Conservation (phyloP, 35 echinoderm and acorn worm genomes). For the Apostichopus japonicus region DNA sequence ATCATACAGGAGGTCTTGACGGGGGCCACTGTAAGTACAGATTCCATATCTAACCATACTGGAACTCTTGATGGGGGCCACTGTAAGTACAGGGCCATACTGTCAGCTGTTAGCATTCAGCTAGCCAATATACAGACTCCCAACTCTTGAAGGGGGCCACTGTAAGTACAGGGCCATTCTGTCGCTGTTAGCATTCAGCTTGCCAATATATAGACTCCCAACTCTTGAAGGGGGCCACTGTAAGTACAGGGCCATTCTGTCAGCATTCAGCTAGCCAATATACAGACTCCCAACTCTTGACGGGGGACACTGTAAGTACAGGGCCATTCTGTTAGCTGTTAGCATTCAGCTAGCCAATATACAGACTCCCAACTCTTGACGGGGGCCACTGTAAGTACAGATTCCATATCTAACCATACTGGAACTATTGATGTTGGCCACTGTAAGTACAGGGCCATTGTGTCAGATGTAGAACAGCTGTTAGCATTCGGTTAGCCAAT, state of each 20-base stretch:
- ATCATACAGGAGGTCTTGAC: constrained; percentile 88
- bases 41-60: constrained; percentile 21
- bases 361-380: constrained; percentile 52
- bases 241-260: constrained; percentile 41
- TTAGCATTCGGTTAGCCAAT: too few species aligned
- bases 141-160: constrained; percentile 86
- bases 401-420: too few species aligned
- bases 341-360: too few species aligned
- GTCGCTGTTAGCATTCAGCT: too few species aligned
- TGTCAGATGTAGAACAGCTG: too few species aligned
- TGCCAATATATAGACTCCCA: too few species aligned
- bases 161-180: constrained; percentile 66
- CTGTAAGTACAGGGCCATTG: too few species aligned
- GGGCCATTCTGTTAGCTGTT: too few species aligned
- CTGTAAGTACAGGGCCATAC: constrained; percentile 65
- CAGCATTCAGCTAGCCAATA: too few species aligned
- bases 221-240: constrained; percentile 93
- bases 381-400: constrained; percentile 94
- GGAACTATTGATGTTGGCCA: too few species aligned
- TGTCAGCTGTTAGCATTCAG: too few species aligned
- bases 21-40: constrained; percentile 95
- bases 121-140: too few species aligned
- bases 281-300: constrained; percentile 40
- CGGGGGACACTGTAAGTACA: constrained; percentile 95
- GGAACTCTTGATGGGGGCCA: constrained; percentile 92